A percentile compares a stretch with the other conserved stretches of the same genome.
phyloP scores from a whole-genome alignment of 2,888 invertebrate species.

The Coronaproctus castanopsis region DNA sequence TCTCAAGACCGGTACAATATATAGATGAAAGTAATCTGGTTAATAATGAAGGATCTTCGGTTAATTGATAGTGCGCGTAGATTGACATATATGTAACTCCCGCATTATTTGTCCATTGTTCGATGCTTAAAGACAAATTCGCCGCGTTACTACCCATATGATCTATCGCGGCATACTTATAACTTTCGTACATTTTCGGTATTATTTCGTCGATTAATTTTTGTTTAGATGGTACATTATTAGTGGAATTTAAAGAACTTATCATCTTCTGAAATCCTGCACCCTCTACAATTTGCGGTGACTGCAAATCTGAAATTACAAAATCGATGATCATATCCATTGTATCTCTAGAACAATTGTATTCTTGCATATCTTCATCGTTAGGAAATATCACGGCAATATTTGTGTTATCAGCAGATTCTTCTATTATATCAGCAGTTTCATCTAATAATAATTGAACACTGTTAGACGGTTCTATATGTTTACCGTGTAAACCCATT shows the following conservation, averaged over 20 bases:
- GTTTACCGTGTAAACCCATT: neutral
- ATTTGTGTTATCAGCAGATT: slow-evolving; percentile 22
- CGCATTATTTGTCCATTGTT: slow-evolving; percentile 28
- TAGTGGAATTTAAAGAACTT: slow-evolving; percentile 28
- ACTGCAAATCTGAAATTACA: slow-evolving; percentile 29
- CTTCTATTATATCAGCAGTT: slow-evolving; percentile 24
- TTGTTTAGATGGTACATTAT: slow-evolving; percentile 30
- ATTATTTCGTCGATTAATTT: slow-evolving; percentile 30
- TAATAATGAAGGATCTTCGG: slow-evolving; percentile 25
- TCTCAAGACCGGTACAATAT: slow-evolving; percentile 27
- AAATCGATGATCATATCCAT: slow-evolving; percentile 30
- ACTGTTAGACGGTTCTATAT: slow-evolving; percentile 18
- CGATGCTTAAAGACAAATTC: slow-evolving; percentile 28
- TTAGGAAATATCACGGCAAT: slow-evolving; percentile 25
- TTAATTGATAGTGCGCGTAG: slow-evolving; percentile 12
- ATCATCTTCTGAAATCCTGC: slow-evolving; percentile 29
- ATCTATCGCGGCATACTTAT: slow-evolving; percentile 20
- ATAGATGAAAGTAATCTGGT: slow-evolving; percentile 28
- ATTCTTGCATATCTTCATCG: slow-evolving; percentile 21
- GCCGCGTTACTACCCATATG: slow-evolving; percentile 14
- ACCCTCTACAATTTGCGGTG: slow-evolving; percentile 30
- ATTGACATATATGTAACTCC: slow-evolving; percentile 27
- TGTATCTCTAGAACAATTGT: slow-evolving; percentile 18
- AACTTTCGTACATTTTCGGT: slow-evolving; percentile 29
- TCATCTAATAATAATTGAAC: slow-evolving; percentile 28